Conservation (phyloP, 2,797 vertebrate genomes). For the Aldrovandia affinis region DNA sequence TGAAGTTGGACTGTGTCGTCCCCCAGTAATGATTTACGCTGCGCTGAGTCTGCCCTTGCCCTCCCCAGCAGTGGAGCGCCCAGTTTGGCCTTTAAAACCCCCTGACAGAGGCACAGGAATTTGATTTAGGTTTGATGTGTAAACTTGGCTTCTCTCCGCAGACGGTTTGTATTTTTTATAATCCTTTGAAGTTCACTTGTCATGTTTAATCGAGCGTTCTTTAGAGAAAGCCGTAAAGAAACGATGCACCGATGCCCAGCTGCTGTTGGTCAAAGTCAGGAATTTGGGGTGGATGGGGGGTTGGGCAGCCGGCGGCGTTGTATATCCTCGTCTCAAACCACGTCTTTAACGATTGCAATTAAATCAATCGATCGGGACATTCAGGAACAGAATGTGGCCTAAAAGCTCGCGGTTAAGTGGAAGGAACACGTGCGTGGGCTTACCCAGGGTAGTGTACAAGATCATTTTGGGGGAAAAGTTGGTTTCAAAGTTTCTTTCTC, state of each 20-base stretch:
- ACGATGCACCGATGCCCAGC: conserved; percentile 46
- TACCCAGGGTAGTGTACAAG: conserved; percentile 28
- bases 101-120: not conserved
- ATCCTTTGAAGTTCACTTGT: conserved; percentile 46
- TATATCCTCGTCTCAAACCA: conserved; percentile 36
- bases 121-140: not conserved
- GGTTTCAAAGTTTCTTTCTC: not conserved
- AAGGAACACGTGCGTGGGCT: conserved; percentile 16
- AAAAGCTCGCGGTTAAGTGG: conserved; percentile 36
- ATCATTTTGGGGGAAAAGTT: conserved; percentile 15
- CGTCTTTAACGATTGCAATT: conserved; percentile 48
- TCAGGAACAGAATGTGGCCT: conserved; percentile 39
- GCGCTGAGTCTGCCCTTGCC: conserved; percentile 12
- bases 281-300: too few species aligned
- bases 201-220: conserved; percentile 52
- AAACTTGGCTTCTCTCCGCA: not conserved
- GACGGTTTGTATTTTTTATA: conserved; percentile 8
- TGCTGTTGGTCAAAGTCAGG: conserved; percentile 37
- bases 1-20: not conserved
- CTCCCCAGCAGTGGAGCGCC: not conserved
- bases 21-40: conserved; percentile 21
- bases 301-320: not conserved
- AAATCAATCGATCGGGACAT: conserved; percentile 48
- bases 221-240: conserved; percentile 38
- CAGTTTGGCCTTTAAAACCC: not conserved